Evolutionary conservation across 2,797 vertebrate species (phyloP), one percentile per base, ranked within the genome.

Genomic region (Gila robusta): DNA sequence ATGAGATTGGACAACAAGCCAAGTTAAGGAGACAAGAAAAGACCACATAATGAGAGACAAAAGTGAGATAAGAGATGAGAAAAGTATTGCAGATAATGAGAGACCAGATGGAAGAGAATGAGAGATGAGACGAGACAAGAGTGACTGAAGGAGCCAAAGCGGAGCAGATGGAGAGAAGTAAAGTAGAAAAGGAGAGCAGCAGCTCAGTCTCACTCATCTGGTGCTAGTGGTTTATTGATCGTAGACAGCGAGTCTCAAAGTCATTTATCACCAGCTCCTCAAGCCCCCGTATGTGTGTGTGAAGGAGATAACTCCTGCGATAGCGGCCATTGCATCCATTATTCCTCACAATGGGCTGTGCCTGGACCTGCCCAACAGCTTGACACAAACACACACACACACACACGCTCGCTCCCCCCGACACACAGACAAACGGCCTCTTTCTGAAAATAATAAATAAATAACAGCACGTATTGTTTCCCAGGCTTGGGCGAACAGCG

Each of bases 201-300:
- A 56, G 64, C 82, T 79, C 81, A 81, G 89, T 94, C 92, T 87
- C 92, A 90, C 95, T 94, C 94, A 95, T 96, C 93, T 95, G 93
- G 91, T 92, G 92, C 94, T 94, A 93, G 94, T 94, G 93, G 93
- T 90, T 94, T 95, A 96, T 96, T 93, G 96, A 96, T 96, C 92
- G 92, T 88, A 94, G 94, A 94, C 91, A 91, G 92, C 91, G 91
- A 92, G 93, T 84, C 94, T 94, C 91, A 89, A 67, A 91, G 91
- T 91, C 92, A 95, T 96, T 96, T 93, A 95, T 96, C 95, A 96
- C 91, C 59, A 90, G 93, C 92, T 94, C 94, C 94, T 95, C 94
- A 93, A 93, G 92, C 94, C 93, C 90, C 91, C 91, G 95, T 94
- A 62, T 88, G 87, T 82, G 79, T 52, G 81, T 74, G 83, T 67